Base-by-base conservation (phyloP, 2,888 invertebrate genomes). In the Sisyra nigra region DNA sequence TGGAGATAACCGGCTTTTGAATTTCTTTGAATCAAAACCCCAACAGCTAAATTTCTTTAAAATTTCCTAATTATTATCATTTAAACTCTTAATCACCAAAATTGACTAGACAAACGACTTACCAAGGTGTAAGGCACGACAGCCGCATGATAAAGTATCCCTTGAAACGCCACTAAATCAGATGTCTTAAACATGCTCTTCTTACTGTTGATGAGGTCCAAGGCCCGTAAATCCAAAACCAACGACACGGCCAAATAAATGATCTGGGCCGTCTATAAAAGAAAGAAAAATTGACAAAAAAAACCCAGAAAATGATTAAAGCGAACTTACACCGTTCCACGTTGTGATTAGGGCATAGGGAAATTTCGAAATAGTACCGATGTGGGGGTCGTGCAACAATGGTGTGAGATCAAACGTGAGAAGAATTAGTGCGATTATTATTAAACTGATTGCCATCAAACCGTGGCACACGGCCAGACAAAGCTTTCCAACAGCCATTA, bases 81-180 rank as follows among this genome's bases (percentile, higher is more conserved):
- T 3, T 7, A 15, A 17, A 38, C 2, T 8, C 5, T 2, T 38
- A 38, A 10, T 6, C 15, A 2, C 18, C 3, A 6, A 15, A 2
- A 5, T n/a, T n/a, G 17, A 8, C 2, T 15, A 6, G 3, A 18
- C 4, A 39, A 9, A 11, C 6, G n/a, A 39, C 32, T 41, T 41
- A 41, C 41, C 32, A 41, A 14, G 1, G 41, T 32, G 33, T 33
- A 33, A 7, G 41, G 41, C 17, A 18, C 41, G 17, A 41, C n/a
- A n/a, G 33, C 17, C 10, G 13, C 18, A 41, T 41, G 14, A 32
- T 33, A 33, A 8, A 32, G 33, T 18, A 17, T 17, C 8, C 41
- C 41, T 18, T 41, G 41, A 4, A 41, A 13, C 11, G 15, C 17
- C 13, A 8, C 33, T 33, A 41, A 41, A 34, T 33, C 33, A 3